Evolutionary conservation across 2,888 invertebrate genomes (phyloP).

Genomic region (Tachystola acroxantha): DNA sequence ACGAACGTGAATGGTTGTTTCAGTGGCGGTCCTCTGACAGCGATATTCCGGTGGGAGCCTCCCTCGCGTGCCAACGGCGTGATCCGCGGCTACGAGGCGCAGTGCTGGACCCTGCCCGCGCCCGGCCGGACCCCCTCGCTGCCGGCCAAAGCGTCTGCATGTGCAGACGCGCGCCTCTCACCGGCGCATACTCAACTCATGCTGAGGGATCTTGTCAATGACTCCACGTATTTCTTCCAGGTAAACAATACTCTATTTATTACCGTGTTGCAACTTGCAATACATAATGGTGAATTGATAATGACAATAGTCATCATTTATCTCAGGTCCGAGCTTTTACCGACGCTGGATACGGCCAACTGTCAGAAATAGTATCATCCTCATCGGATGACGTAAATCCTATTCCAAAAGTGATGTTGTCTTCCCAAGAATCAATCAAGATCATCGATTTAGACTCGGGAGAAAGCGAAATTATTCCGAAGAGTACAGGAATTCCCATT

Average conservation of each 20-base stretch:
- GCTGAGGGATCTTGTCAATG: conserved; percentile 74
- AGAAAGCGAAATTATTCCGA: conserved; percentile 76
- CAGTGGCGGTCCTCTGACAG: conserved; percentile 61
- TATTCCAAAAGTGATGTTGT: conserved; percentile 87
- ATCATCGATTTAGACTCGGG: conserved; percentile 87
- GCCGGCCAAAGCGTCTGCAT: conserved; percentile 65
- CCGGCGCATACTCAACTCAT: conserved; percentile 77
- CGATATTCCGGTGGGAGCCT: conserved; percentile 88
- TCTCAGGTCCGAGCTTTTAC: conserved; percentile 88
- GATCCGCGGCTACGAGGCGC: conserved; percentile 84
- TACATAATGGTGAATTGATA: too few species aligned
- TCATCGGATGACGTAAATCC: conserved; percentile 85
- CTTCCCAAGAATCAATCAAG: conserved; percentile 84
- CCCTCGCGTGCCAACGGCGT: conserved; percentile 87
- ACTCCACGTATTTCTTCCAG: conserved; percentile 83
- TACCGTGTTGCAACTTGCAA: too few species aligned
- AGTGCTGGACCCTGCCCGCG: conserved; percentile 80
- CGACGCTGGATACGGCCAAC: conserved; percentile 85
- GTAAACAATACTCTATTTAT: conserved; percentile 56
- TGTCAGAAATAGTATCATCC: conserved; percentile 79
- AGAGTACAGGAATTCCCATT: conserved; percentile 82
- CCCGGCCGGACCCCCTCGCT: conserved; percentile 16
- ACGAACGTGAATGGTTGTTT: too few species aligned
- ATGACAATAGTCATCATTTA: too few species aligned
- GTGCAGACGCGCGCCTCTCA: conserved; percentile 68